Evolutionary conservation across 2,888 invertebrate species (phyloP).

Genomic region (Epinotia demarniana): DNA sequence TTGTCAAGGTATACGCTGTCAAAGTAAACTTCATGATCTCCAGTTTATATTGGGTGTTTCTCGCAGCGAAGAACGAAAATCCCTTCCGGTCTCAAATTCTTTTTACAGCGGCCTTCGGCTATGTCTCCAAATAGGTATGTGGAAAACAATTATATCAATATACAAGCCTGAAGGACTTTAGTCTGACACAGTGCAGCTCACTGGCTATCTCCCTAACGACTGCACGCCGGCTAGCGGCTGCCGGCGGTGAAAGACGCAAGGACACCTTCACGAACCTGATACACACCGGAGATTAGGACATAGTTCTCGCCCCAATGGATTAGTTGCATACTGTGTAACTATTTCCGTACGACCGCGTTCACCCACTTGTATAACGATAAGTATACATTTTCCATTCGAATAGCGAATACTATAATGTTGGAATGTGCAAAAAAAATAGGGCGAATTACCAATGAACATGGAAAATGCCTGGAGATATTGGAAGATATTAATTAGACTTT

Average conservation of each 20-base stretch:
- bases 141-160: not conserved
- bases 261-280: not conserved
- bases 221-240: not conserved
- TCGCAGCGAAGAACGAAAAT: too few relatives aligned
- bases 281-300: constrained; percentile 17
- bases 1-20: too few relatives aligned
- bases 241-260: not conserved
- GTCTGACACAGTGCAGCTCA: not conserved
- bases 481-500: too few relatives aligned
- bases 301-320: constrained; percentile 17
- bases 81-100: too few relatives aligned
- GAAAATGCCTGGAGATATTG: too few relatives aligned
- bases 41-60: too few relatives aligned
- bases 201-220: not conserved
- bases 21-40: too few relatives aligned
- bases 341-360: not conserved
- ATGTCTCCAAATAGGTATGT: not conserved
- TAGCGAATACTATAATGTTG: too few relatives aligned
- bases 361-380: not conserved
- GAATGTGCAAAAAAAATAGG: too few relatives aligned
- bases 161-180: not conserved
- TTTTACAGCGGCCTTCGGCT: too few relatives aligned
- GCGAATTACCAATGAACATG: too few relatives aligned
- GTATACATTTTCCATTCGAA: too few relatives aligned
- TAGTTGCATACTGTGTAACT: not conserved